phyloP scores from a whole-genome alignment of 30 jellyfish, hydroid and myxozoan species.

The Hydra vulgaris region DNA sequence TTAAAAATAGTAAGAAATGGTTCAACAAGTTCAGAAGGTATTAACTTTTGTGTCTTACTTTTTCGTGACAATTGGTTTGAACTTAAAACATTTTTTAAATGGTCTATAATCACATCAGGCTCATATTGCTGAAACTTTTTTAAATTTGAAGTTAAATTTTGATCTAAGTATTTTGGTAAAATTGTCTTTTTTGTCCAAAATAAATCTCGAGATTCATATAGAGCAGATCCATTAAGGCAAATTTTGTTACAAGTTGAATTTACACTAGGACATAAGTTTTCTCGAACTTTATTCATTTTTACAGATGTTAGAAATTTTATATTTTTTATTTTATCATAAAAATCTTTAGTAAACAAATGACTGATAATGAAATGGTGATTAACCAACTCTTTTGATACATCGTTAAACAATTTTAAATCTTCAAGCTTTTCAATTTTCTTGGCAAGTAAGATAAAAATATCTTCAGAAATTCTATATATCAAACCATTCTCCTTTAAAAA shows the following conservation, averaged over 20 bases:
- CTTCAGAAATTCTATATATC: conserved; percentile 6
- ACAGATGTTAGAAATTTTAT: conserved; percentile 28
- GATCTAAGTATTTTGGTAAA: conserved; percentile 2
- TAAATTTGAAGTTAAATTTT: too few species aligned
- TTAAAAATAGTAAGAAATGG: background rate
- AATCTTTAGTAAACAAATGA: background rate
- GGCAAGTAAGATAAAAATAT: conserved; percentile 34
- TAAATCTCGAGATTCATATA: background rate
- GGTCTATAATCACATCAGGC: background rate
- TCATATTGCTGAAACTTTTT: background rate
- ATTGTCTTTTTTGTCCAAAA: conserved; percentile 6
- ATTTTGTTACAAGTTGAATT: conserved; percentile 8
- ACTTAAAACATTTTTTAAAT: background rate
- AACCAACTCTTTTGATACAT: conserved; percentile 22
- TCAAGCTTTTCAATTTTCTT: background rate
- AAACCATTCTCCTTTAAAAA: conserved; percentile 40
- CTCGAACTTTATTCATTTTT: background rate
- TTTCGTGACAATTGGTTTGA: background rate
- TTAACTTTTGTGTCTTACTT: background rate
- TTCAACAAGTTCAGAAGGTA: background rate
- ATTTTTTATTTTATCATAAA: background rate
- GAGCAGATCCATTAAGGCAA: background rate
- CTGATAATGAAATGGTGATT: conserved; percentile 2
- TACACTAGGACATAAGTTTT: conserved; percentile 4
- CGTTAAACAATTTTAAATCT: conserved; percentile 4